These are phyloP conservation scores for Diuraphis noxia DNA, from an alignment of 1,140 invertebrate genomes.

Conservation along the genomic window DNA sequence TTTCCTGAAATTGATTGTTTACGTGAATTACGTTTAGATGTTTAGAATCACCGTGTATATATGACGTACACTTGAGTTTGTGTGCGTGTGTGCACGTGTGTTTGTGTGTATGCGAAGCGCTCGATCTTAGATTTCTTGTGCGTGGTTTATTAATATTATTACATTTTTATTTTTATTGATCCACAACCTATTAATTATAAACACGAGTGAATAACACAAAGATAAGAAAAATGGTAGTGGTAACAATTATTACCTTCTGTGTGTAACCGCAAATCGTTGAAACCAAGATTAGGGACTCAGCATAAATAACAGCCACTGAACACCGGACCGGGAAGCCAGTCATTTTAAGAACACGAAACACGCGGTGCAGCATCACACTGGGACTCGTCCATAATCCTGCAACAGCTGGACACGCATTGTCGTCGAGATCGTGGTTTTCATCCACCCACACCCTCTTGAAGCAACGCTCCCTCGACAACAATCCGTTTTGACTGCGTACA, in stretches of 20 bases:
- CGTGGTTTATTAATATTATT: neutral
- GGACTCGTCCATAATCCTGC: neutral
- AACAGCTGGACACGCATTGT: neutral
- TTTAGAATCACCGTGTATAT: too few relatives aligned
- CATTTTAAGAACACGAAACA: neutral
- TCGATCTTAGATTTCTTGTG: neutral
- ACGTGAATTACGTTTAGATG: too few relatives aligned
- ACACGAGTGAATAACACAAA: neutral
- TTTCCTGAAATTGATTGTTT: too few relatives aligned
- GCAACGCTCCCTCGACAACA: neutral
- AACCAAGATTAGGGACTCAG: neutral
- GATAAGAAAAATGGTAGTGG: neutral
- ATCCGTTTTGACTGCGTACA: neutral
- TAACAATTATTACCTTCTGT: neutral
- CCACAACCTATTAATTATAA: neutral
- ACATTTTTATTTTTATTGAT: too few relatives aligned
- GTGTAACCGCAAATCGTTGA: neutral
- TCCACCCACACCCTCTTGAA: neutral
- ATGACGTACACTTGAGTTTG: too few relatives aligned
- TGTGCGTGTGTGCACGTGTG: too few relatives aligned
- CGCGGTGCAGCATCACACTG: neutral
- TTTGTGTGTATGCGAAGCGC: neutral
- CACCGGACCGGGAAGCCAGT: neutral
- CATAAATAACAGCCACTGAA: neutral
- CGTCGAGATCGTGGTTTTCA: neutral